Base-by-base conservation (phyloP, 2,797 vertebrate species). In the Mastacembelus armatus region DNA sequence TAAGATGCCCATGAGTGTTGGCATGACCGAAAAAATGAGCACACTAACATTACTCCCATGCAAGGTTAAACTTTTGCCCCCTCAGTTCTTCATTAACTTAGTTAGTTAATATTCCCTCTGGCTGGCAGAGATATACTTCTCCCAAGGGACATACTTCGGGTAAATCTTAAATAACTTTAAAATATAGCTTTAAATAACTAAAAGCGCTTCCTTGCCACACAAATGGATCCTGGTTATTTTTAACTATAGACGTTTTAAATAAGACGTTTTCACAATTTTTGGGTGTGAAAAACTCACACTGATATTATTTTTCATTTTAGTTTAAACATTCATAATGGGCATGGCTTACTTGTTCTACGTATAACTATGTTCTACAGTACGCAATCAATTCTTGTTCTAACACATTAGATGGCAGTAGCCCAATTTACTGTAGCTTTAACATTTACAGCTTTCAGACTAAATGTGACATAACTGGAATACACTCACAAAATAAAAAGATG, bases 131-230 rank as follows among this genome's bases (percentile, higher is more conserved):
- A 83, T 77, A 72, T 78, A 80, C 50, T 61, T 80, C 80, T 86
- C 87, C 70, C 79, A 30, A 54, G 60, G 83, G 83, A 77, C 48
- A n/a, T n/a, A 24, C 24, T 24, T 75, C 77, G 73, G 47, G 59
- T 67, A 21, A 84, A 74, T 50, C 54, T 86, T 48, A 78, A 85
- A 67, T 72, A 84, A 83, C n/a, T n/a, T 55, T 66, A 62, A 80
- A 77, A 84, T 60, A 62, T 71, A 83, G 78, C 73, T 85, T 72
- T 62, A 70, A 70, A 79, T 61, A 86, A 78, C 64, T 49, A 57
- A 51, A 76, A 74, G 52, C 32, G 71, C 24, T 29, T 67, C 33
- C 7, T 27, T 77, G 42, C 64, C 51, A 78, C 58, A 73, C 43
- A 70, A 80, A 82, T 61, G 6, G 67, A 84, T 82, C 78, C 65